Percentiles rank a stretch among this genome's conserved stretches.
Conservation (phyloP, 2,888 invertebrate species). For the Drosophila nr. medialis region DNA sequence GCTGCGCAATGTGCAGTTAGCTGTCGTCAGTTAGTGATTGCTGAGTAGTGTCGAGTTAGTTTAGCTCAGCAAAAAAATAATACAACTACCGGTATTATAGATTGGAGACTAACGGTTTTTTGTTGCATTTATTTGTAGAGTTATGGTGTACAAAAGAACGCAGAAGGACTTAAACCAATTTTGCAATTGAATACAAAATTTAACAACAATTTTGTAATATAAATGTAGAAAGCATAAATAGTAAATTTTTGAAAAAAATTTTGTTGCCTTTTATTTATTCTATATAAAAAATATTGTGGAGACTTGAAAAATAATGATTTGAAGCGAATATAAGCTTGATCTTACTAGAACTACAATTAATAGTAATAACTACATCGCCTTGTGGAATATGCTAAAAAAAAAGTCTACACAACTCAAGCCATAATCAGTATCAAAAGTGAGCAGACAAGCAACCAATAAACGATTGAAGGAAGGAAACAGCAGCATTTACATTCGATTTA, state of each 20-base stretch:
- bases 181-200: neutral
- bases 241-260: neutral
- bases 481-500: conserved; percentile 55
- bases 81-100: neutral
- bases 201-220: neutral
- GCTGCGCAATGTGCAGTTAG: conserved; percentile 11
- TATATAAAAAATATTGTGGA: neutral
- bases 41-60: conserved; percentile 1
- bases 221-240: neutral
- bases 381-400: conserved; percentile 15
- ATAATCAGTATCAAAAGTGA: conserved; percentile 21
- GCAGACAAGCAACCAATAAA: neutral
- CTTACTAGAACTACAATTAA: neutral
- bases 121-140: neutral
- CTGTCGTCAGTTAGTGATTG: conserved; percentile 9
- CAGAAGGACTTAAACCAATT: neutral
- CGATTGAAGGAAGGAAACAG: conserved; percentile 2
- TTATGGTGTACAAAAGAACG: neutral
- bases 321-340: neutral
- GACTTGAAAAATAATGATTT: neutral
- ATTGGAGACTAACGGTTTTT: neutral
- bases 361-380: neutral
- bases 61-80: neutral
- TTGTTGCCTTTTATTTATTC: neutral
- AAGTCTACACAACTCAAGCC: conserved; percentile 22